phyloP scores from a whole-genome alignment of 2,113 vertebrate species.

The Pseudolaguvia tuberculata region DNA sequence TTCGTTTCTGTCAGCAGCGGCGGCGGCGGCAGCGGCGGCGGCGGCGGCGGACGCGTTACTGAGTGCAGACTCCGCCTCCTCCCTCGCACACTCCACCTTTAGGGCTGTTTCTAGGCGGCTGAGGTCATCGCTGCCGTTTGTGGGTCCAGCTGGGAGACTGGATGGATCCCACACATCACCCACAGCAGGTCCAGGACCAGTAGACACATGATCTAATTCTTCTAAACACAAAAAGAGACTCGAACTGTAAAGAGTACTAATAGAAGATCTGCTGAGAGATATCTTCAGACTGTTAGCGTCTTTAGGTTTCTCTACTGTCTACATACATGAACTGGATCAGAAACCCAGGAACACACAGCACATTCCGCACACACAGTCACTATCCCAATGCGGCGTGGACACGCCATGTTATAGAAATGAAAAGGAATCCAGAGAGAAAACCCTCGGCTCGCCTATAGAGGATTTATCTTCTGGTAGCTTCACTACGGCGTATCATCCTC shows the following conservation, averaged over 20 bases:
- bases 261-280: no score
- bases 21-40: no score
- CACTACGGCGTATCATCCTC: conserved; percentile 17
- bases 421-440: not conserved
- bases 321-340: no score
- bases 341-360: no score
- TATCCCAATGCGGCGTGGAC: no score
- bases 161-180: conserved; percentile 60
- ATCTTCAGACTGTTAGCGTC: no score
- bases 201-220: conserved; percentile 46
- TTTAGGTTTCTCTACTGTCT: no score
- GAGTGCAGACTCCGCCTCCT: conserved; percentile 50
- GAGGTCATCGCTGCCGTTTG: conserved; percentile 65
- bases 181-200: conserved; percentile 16
- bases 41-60: conserved; percentile 32
- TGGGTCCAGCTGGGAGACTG: conserved; percentile 48
- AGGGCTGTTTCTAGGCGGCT: conserved; percentile 66
- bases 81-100: conserved; percentile 63
- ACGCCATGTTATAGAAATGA: not conserved
- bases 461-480: not conserved
- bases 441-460: not conserved
- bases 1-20: not conserved
- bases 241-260: not conserved
- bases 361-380: no score
- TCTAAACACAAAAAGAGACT: conserved; percentile 43